Evolutionary conservation across 2,797 vertebrate species (phyloP).

Genomic region (Chelidonichthys spinosus): DNA sequence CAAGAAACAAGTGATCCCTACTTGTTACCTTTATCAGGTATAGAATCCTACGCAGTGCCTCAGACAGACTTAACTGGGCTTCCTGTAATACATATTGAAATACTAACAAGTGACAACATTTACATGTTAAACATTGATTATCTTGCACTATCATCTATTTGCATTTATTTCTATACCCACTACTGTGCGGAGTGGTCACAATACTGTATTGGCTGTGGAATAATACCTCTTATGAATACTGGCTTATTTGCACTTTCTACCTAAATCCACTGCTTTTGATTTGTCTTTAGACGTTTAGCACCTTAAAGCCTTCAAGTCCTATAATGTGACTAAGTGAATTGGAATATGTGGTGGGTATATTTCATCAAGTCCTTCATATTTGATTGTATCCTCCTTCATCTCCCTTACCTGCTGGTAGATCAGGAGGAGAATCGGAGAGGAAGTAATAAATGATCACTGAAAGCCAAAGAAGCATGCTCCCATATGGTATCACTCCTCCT

Average conservation of each 20-base stretch:
- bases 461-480: not conserved
- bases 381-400: not conserved
- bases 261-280: not conserved
- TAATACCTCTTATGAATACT: not conserved
- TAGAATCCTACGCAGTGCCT: not conserved
- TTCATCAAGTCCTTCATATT: not conserved
- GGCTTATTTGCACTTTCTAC: conserved; percentile 1
- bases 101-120: not conserved
- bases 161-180: not conserved
- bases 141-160: not conserved
- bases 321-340: not conserved
- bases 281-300: not conserved
- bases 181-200: not conserved
- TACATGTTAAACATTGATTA: not conserved
- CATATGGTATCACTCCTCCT: not conserved
- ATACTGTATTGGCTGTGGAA: not conserved
- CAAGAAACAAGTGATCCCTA: not conserved
- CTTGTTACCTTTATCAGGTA: not conserved
- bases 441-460: not conserved
- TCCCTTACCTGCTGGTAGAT: not conserved
- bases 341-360: not conserved
- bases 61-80: not conserved
- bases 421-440: not conserved
- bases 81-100: not conserved
- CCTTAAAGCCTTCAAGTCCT: conserved; percentile 3